Percentiles rank a stretch among this genome's conserved stretches.
These are phyloP conservation scores for Gordius sp. DNA, from an alignment of 2,888 invertebrate species.

Conservation along the genomic window DNA sequence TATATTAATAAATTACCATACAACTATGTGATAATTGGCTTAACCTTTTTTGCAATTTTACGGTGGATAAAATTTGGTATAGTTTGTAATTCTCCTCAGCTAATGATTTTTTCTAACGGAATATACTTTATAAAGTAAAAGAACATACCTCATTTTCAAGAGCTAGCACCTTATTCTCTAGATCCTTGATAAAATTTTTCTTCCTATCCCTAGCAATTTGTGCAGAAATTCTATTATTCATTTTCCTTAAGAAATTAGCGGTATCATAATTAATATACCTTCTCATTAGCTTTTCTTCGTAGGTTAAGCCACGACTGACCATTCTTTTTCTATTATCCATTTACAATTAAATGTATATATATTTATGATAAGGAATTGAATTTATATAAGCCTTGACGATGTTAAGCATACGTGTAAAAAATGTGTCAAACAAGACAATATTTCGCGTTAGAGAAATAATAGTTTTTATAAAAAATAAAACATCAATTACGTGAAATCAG, in stretches of 20 bases:
- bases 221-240: slow-evolving; percentile 83
- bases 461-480: no score
- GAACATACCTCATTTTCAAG: slow-evolving; percentile 29
- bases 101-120: neutral
- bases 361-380: no score
- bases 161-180: slow-evolving; percentile 39
- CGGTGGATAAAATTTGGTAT: neutral
- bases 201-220: slow-evolving; percentile 86
- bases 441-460: no score
- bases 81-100: neutral
- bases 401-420: no score
- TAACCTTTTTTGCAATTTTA: neutral
- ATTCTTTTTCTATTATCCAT: no score
- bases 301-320: neutral
- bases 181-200: slow-evolving; percentile 64
- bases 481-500: no score
- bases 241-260: slow-evolving; percentile 40
- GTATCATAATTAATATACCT: neutral
- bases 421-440: no score
- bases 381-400: no score
- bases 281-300: slow-evolving; percentile 1
- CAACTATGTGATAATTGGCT: neutral
- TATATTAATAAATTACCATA: neutral
- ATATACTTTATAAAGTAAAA: neutral
- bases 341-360: no score